Conservation (phyloP, 1,140 invertebrate genomes). For the Seison nebaliae region DNA sequence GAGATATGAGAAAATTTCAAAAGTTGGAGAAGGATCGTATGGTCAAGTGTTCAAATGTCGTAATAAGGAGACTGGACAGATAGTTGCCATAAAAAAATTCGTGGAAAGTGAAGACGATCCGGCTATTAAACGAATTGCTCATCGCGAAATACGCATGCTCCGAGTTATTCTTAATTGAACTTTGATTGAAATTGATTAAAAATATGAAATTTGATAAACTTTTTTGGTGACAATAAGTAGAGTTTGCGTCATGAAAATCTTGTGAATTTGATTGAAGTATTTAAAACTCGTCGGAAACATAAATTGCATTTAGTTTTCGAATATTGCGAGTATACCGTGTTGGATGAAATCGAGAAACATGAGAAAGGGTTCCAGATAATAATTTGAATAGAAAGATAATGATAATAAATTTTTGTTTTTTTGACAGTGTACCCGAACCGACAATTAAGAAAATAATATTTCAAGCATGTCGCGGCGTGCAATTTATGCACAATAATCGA, state of each 20-base stretch:
- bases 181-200: conserved; percentile 2
- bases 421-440: conserved; percentile 47
- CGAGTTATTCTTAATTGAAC: conserved; percentile 39
- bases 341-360: conserved; percentile 77
- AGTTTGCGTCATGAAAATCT: conserved; percentile 92
- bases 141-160: conserved; percentile 78
- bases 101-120: conserved; percentile 95
- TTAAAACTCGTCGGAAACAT: conserved; percentile 50
- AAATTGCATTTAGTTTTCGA: conserved; percentile 92
- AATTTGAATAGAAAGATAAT: background rate
- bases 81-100: conserved; percentile 95
- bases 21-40: conserved; percentile 90
- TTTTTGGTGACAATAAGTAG: conserved; percentile 31
- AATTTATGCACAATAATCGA: conserved; percentile 56
- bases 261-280: conserved; percentile 87
- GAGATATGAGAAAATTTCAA: conserved; percentile 77
- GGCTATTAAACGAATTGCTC: conserved; percentile 81
- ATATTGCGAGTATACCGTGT: conserved; percentile 80
- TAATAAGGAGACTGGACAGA: conserved; percentile 68
- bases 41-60: conserved; percentile 93
- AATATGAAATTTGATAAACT: background rate
- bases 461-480: conserved; percentile 73
- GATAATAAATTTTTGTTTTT: conserved; percentile 13
- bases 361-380: conserved; percentile 35
- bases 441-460: conserved; percentile 68